phyloP scores from a whole-genome alignment of 2,888 invertebrate genomes.

The Ischnus inquisitorius region DNA sequence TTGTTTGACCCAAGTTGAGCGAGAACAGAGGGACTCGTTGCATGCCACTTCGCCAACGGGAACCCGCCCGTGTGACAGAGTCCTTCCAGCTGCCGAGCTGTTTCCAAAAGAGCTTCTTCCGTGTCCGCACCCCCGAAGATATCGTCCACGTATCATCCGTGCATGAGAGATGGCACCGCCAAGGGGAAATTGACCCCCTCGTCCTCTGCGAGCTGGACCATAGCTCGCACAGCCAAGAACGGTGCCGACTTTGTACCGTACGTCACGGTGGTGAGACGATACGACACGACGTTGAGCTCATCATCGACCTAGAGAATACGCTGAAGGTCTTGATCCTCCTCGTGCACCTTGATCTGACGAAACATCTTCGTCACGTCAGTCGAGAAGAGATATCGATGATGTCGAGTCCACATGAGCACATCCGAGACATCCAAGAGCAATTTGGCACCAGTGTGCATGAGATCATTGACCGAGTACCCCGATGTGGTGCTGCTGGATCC shows the following conservation, averaged over 20 bases:
- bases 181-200: not conserved
- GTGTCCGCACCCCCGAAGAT: no score
- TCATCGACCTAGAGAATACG: slow-evolving; percentile 44
- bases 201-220: not conserved
- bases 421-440: not conserved
- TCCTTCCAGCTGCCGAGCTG: no score
- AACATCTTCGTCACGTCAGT: slow-evolving; percentile 5
- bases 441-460: not conserved
- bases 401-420: not conserved
- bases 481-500: not conserved
- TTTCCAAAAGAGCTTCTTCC: no score
- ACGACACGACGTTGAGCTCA: not conserved
- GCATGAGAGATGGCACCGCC: no score
- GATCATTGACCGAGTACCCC: not conserved
- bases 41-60: no score
- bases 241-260: no score
- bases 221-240: no score
- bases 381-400: not conserved
- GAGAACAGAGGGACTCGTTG: no score
- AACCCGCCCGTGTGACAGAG: no score
- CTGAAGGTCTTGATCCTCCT: slow-evolving; percentile 41
- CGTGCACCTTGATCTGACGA: slow-evolving; percentile 42
- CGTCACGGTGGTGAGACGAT: not conserved
- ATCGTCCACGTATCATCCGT: no score
- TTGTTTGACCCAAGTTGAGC: no score